A percentile compares a stretch with the other conserved stretches of the same genome.
phyloP scores from a whole-genome alignment of 1,140 invertebrate genomes.

The Copidosoma floridanum region DNA sequence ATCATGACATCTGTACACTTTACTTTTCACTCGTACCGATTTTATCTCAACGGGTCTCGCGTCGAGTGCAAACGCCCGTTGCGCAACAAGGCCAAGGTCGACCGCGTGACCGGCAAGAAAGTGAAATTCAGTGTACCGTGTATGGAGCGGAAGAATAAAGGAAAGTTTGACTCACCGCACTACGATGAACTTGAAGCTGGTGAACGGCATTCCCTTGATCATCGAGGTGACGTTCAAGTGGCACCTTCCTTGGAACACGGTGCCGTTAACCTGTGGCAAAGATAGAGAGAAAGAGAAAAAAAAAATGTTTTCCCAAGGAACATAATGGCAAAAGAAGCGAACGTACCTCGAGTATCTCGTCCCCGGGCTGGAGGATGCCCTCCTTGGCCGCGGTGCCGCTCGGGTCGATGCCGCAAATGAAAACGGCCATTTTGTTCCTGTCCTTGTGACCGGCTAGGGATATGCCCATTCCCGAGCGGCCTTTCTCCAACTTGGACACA shows the following conservation, averaged over 20 bases:
- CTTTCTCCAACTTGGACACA: conserved; percentile 70
- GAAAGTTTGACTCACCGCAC: conserved; percentile 66
- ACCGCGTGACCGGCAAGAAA: conserved; percentile 17
- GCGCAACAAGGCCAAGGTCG: conserved; percentile 34
- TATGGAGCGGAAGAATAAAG: too few relatives aligned
- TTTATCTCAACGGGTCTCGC: too few relatives aligned
- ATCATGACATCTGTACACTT: too few relatives aligned
- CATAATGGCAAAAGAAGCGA: too few relatives aligned
- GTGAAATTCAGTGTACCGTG: too few relatives aligned
- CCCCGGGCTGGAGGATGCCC: conserved; percentile 81
- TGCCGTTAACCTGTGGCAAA: conserved; percentile 80
- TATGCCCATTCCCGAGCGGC: conserved; percentile 74
- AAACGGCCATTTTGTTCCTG: conserved; percentile 92
- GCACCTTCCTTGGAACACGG: conserved; percentile 89
- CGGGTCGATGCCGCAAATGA: conserved; percentile 92
- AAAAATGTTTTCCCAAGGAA: too few relatives aligned
- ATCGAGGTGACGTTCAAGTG: conserved; percentile 94
- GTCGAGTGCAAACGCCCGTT: background rate
- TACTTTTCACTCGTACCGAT: too few relatives aligned
- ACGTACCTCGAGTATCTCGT: conserved; percentile 90
- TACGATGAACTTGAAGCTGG: conserved; percentile 82
- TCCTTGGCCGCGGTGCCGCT: conserved; percentile 76
- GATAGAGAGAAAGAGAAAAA: background rate
- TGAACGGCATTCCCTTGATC: conserved; percentile 86
- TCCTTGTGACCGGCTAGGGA: conserved; percentile 93